Evolutionary conservation across 2,888 invertebrate species (phyloP), one percentile per base, ranked within the genome.

Genomic region (Pardosa pseudoannulata): DNA sequence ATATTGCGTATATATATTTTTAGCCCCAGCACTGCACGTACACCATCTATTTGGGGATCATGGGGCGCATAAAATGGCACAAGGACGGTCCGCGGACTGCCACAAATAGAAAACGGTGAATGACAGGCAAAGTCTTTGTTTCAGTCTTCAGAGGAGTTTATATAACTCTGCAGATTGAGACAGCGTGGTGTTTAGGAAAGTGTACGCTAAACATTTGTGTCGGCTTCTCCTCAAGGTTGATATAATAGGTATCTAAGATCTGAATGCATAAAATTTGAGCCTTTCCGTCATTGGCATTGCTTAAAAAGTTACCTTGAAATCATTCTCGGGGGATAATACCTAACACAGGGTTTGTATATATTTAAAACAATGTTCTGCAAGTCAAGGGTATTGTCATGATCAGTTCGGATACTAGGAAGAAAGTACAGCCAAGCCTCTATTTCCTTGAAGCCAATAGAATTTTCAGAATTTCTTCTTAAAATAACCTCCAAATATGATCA

Each of bases 101-200:
- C 71, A 39, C 27, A 82, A 74, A 82, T 74, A 74, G 75, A 41
- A 32, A 16, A 27, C 70, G 81, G 68, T 81, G 74, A 81, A 81
- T 81, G 75, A 76, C 82, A 82, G 75, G 13, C 28, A 46, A 36
- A 67, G 31, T 67, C 73, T 80, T 80, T 80, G 73, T 56, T 56
- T 23, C 56, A 56, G 23, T 56, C 23, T n/a, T 6, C 23, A 1
- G 67, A 62, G 64, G 75, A n/a, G 82, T 82, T 75, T 76, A 82
- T 82, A 82, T 82, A 82, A 76, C 75, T 64, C 41, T 6, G 32
- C 56, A 41, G 62, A 31, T 28, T 71, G 82, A 82, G 82, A 82
- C 82, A 82, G 82, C 82, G 71, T 82, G 82, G 82, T 75, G 82
- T 81, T 73, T 31, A 2, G 2, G 9, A 2, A 16, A 11, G 6